Evolutionary conservation across 2,888 invertebrate species (phyloP), one percentile per base, ranked within the genome.

Genomic region (Eurytoma adleriae): DNA sequence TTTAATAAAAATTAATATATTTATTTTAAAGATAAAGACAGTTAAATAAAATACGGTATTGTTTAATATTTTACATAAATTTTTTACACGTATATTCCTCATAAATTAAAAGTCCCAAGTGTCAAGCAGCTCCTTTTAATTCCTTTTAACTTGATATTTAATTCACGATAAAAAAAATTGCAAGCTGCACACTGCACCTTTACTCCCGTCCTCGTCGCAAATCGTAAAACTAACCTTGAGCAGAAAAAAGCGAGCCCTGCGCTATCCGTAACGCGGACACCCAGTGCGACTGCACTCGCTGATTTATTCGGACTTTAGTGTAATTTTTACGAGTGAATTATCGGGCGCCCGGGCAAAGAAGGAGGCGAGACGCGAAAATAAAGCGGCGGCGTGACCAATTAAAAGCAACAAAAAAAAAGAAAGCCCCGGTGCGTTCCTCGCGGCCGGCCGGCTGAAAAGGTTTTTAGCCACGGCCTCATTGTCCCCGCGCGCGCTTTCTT

Each of bases 311-410:
- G n/a, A 74, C 13, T 13, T 40, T 52, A 70, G 70, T 78, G 48
- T 56, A 69, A 79, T 73, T 73, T 78, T 73, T 30, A 20, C 54
- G 73, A 69, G 69, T 73, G 50, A 69, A 69, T 69, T 59, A 59
- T 74, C 69, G 59, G 30, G 3, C 5, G 48, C 4, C 27, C 50
- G 7, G 56, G 56, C 14, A 62, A 48, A 40, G 56, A 56, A 18
- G 59, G 20, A 24, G 27, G 27, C 18, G 27, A 2, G 12, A 20
- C 7, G 24, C 20, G 13, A 54, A 14, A 56, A 56, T 62, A 71
- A 62, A n/a, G 27, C 64, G 40, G 16, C 24, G n/a, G 54, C 64
- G 12, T 66, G 62, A 75, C 69, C 76, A 72, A 80, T 69, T 72
- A 71, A 61, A 66, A 56, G 48, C 13, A 69, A 54, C 5, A 70